These are phyloP conservation scores for Ceraclea dissimilis DNA, from an alignment of 2,888 invertebrate species.

Conservation along the genomic window DNA sequence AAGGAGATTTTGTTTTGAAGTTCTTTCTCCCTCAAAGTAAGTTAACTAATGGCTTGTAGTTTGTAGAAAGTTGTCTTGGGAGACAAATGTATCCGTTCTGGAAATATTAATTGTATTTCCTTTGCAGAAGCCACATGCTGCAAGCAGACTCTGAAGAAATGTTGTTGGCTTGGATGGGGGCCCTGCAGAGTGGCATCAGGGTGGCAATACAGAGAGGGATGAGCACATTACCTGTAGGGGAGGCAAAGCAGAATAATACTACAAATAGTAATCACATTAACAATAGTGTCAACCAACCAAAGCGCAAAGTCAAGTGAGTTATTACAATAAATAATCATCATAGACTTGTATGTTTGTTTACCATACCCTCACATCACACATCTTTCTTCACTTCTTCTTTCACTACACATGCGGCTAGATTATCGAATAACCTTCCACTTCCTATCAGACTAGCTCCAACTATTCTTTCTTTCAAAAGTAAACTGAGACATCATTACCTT, in stretches of 20 bases:
- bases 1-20: conserved; percentile 91
- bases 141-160: conserved; percentile 95
- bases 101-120: not conserved
- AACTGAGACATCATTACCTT: too few species aligned
- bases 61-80: too few species aligned
- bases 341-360: not conserved
- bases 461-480: too few species aligned
- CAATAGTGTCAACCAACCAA: conserved; percentile 16
- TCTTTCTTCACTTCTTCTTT: too few species aligned
- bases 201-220: conserved; percentile 68
- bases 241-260: conserved; percentile 26
- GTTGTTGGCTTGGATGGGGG: conserved; percentile 80
- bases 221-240: conserved; percentile 29
- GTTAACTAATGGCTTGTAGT: conserved; percentile 28
- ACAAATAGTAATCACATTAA: conserved; percentile 27
- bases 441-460: too few species aligned
- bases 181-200: conserved; percentile 82
- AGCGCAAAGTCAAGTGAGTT: conserved; percentile 18
- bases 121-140: conserved; percentile 81
- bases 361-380: too few species aligned
- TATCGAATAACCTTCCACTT: too few species aligned
- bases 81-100: not conserved
- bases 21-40: conserved; percentile 87
- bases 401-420: too few species aligned
- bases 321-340: too few species aligned